Percentiles rank a stretch among this genome's conserved stretches.
These are phyloP conservation scores for Donacobius atricapilla DNA, from an alignment of 2,113 vertebrate genomes.

Conservation along the genomic window DNA sequence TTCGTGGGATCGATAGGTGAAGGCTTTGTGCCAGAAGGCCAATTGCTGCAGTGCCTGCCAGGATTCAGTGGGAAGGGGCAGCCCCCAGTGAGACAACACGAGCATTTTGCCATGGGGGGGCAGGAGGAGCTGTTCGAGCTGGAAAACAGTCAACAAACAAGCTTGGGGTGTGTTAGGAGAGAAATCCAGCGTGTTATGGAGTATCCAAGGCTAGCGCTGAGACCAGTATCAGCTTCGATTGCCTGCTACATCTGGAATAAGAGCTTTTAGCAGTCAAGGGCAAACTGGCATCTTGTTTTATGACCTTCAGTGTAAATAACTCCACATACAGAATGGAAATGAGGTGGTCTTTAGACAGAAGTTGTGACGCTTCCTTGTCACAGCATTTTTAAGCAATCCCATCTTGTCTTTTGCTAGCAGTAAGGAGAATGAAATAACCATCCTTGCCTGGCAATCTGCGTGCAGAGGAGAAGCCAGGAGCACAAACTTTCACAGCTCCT, in stretches of 20 bases:
- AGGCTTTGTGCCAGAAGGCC: neutral
- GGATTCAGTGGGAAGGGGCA: neutral
- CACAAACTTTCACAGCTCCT: neutral
- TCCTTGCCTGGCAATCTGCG: neutral
- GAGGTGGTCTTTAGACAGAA: neutral
- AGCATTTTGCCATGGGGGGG: neutral
- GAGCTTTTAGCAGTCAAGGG: neutral
- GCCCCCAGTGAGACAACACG: rapidly evolving
- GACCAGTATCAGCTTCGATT: neutral
- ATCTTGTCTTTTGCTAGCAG: neutral
- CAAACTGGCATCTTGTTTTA: neutral
- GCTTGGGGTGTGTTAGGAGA: neutral
- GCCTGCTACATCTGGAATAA: neutral
- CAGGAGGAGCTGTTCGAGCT: neutral
- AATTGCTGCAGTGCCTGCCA: neutral
- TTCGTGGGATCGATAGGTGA: neutral
- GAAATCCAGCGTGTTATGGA: neutral
- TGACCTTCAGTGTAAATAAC: neutral
- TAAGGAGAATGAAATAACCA: neutral
- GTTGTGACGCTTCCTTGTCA: rapidly evolving
- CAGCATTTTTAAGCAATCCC: neutral
- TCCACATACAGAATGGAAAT: neutral
- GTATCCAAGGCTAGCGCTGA: neutral
- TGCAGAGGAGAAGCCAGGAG: neutral
- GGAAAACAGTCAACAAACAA: neutral